These are phyloP conservation scores for Hirtodrosophila cameraria DNA, from an alignment of 2,888 invertebrate genomes.

Conservation along the genomic window DNA sequence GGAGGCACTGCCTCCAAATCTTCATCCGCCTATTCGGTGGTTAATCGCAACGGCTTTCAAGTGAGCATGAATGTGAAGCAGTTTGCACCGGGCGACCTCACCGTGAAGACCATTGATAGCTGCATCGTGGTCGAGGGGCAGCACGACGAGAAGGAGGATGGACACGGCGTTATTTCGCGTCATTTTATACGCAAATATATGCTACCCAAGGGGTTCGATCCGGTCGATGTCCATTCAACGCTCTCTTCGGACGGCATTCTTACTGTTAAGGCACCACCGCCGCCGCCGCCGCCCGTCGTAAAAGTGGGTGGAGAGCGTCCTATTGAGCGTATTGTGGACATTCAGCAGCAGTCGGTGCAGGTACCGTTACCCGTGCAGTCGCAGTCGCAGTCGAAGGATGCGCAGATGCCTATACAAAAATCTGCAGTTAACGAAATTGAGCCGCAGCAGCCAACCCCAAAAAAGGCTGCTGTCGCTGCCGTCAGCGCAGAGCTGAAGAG, in stretches of 20 bases:
- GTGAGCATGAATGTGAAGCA: conserved; percentile 91
- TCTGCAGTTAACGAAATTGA: conserved; percentile 49
- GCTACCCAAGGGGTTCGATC: conserved; percentile 90
- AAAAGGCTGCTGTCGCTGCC: conserved; percentile 39
- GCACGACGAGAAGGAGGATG: conserved; percentile 90
- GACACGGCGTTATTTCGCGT: conserved; percentile 90
- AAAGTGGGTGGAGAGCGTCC: conserved; percentile 78
- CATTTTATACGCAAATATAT: conserved; percentile 91
- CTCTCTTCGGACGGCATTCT: conserved; percentile 91
- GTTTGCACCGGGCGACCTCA: conserved; percentile 90
- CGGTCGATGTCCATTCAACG: conserved; percentile 89
- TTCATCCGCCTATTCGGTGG: conserved; percentile 60
- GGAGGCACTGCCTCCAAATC: conserved; percentile 24
- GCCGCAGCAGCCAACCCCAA: conserved; percentile 40
- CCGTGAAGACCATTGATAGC: conserved; percentile 90
- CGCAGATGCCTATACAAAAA: conserved; percentile 55
- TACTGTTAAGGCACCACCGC: conserved; percentile 87
- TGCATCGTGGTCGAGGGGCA: conserved; percentile 90
- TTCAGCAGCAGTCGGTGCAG: conserved; percentile 84
- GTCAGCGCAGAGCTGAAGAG: conserved; percentile 27
- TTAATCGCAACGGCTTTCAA: conserved; percentile 87
- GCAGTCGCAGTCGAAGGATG: conserved; percentile 70
- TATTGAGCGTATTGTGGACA: conserved; percentile 86
- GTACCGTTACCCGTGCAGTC: conserved; percentile 52
- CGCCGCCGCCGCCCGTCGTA: conserved; percentile 39